Evolutionary conservation across 37 sponge, comb jelly and placozoan genomes (phyloP), one percentile per base, ranked within the genome.

Genomic region (Halichondria panicea): DNA sequence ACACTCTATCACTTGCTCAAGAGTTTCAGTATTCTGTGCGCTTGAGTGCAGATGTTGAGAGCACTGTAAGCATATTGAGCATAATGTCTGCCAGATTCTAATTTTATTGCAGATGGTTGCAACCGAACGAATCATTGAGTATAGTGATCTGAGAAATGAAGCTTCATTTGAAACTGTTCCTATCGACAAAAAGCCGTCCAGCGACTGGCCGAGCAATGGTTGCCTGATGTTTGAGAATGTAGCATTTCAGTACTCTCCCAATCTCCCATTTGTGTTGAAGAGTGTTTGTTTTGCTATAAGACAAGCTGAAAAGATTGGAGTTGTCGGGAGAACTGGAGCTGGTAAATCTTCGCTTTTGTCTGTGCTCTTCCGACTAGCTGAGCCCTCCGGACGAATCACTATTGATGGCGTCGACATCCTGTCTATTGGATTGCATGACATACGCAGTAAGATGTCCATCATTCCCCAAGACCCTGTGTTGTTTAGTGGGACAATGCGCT

Each of bases 241-340:
- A 37, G 40, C 67, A 0, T 87, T 87, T 55, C 55, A 66, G 7
- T 80, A 92, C 64, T 62, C 74, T 0, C 19, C 45, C 7, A 52
- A 74, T n/a, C 55, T 43, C 3, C 92, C 92, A 4, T 25, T 75
- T 0, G 88, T 87, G 11, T 66, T 92, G 35, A 87, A 92, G 76
- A 42, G 42, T n/a, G 44, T 92, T 1, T 55, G 71, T 21, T 74
- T 72, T 60, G 21, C 55, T 39, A 82, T 92, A 57, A 53, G 74
- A 40, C 60, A 81, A 0, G 34, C 79, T 59, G 92, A 92, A 72
- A 92, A 92, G 73, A 84, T 92, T 12, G 96, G 96, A 27, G 86
- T 95, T 67, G 90, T 96, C 1, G 96, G 96, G 38, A 74, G 96
- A 1, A 96, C 96, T 50, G 96, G 96, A 33, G 96, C 96, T 57